Conservation (phyloP, 2,797 vertebrate species). For the Anabacerthia variegaticeps region DNA sequence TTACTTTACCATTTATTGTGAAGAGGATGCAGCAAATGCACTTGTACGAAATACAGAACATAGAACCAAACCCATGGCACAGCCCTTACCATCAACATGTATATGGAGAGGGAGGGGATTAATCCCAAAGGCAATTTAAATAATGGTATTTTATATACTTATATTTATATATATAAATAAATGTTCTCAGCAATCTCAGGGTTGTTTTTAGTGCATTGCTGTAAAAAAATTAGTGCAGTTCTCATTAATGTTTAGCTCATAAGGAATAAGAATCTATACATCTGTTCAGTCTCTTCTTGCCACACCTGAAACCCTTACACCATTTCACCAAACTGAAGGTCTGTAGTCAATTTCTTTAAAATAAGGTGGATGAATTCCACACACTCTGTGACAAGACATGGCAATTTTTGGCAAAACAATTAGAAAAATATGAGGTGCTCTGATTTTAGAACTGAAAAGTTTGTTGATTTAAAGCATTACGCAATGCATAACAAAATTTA, state of each 20-base stretch:
- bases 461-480: constrained; percentile 83
- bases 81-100: constrained; percentile 67
- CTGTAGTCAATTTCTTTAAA: constrained; percentile 74
- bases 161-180: constrained; percentile 99
- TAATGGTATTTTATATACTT: constrained; percentile 92
- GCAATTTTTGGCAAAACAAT: constrained; percentile 93
- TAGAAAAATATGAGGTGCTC: constrained; percentile 83
- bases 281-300: constrained; percentile 82
- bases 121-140: constrained; percentile 96
- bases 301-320: constrained; percentile 79
- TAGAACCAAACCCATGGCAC: constrained; percentile 71
- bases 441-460: constrained; percentile 81
- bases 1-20: constrained; percentile 62
- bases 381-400: constrained; percentile 82
- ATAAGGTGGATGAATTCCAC: constrained; percentile 78
- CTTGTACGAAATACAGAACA: constrained; percentile 64
- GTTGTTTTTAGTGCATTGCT: constrained; percentile 93
- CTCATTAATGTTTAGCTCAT: constrained; percentile 79
- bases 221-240: constrained; percentile 96
- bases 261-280: constrained; percentile 79
- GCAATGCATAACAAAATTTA: constrained; percentile 89
- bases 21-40: constrained; percentile 65
- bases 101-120: constrained; percentile 72
- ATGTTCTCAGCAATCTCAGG: constrained; percentile 89
- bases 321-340: constrained; percentile 74